phyloP scores from a whole-genome alignment of 2,888 invertebrate genomes.

The Encarsia formosa region DNA sequence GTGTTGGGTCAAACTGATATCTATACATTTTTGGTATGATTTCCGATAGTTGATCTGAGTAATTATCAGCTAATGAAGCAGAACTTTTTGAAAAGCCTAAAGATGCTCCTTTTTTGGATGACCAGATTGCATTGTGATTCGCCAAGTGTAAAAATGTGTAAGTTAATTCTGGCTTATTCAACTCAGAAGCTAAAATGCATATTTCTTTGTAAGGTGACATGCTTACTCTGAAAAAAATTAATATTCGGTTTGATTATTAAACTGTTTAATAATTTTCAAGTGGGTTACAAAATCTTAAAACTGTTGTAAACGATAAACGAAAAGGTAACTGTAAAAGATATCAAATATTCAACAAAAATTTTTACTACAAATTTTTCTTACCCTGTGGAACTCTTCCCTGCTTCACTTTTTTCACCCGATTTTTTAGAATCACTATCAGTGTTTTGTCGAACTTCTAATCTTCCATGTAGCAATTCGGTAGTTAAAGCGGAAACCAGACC shows the following conservation, averaged over 20 bases:
- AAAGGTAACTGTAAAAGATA: too few species aligned
- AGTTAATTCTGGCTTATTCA: slow-evolving; percentile 91
- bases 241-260: not conserved
- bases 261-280: too few species aligned
- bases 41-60: slow-evolving; percentile 74
- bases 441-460: slow-evolving; percentile 69
- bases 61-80: slow-evolving; percentile 54
- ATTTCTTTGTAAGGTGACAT: slow-evolving; percentile 92
- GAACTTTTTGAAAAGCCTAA: slow-evolving; percentile 89
- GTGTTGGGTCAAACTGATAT: slow-evolving; percentile 89
- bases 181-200: slow-evolving; percentile 86
- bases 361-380: slow-evolving; percentile 45
- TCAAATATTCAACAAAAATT: too few species aligned
- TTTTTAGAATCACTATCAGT: slow-evolving; percentile 71
- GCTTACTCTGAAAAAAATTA: slow-evolving; percentile 63
- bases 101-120: slow-evolving; percentile 90
- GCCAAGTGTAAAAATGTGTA: slow-evolving; percentile 96
- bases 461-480: slow-evolving; percentile 78
- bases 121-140: slow-evolving; percentile 92
- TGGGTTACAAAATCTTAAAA: too few species aligned
- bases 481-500: slow-evolving; percentile 74
- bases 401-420: slow-evolving; percentile 81
- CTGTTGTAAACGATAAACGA: too few species aligned
- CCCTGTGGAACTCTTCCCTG: slow-evolving; percentile 85
- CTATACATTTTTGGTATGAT: slow-evolving; percentile 85